Percentiles rank a stretch among this genome's conserved stretches.
Conservation (phyloP, 2,113 vertebrate genomes). For the Microtus ochrogaster region DNA sequence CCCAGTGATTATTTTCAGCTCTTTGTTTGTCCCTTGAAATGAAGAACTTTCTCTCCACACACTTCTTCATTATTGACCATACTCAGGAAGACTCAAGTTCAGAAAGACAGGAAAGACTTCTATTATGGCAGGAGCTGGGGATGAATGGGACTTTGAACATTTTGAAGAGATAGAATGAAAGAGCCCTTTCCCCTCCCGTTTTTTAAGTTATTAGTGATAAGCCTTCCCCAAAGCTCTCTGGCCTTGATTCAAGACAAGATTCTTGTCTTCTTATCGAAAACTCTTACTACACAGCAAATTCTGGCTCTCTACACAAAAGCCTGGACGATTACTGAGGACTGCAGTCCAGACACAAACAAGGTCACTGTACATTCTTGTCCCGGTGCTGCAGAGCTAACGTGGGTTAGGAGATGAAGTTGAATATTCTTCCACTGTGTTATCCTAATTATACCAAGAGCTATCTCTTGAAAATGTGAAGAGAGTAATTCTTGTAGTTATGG, state of each 20-base stretch:
- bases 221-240: background rate
- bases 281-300: conserved; percentile 10
- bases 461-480: background rate
- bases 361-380: conserved; percentile 23
- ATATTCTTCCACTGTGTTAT: background rate
- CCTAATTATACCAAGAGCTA: background rate
- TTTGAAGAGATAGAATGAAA: background rate
- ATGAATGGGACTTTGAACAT: background rate
- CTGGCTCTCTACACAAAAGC: background rate
- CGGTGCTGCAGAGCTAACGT: background rate
- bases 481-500: background rate
- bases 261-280: conserved; percentile 1
- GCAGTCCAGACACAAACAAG: background rate
- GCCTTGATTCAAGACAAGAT: background rate
- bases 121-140: background rate
- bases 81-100: background rate
- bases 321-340: background rate
- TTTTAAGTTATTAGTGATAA: background rate
- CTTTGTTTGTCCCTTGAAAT: background rate
- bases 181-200: background rate
- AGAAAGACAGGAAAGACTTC: background rate
- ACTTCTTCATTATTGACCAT: too few relatives aligned
- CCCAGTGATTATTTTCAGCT: background rate
- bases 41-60: background rate
- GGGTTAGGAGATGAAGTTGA: background rate